Evolutionary conservation across 2,888 invertebrate genomes (phyloP).

Genomic region (Parascotia fuliginaria): DNA sequence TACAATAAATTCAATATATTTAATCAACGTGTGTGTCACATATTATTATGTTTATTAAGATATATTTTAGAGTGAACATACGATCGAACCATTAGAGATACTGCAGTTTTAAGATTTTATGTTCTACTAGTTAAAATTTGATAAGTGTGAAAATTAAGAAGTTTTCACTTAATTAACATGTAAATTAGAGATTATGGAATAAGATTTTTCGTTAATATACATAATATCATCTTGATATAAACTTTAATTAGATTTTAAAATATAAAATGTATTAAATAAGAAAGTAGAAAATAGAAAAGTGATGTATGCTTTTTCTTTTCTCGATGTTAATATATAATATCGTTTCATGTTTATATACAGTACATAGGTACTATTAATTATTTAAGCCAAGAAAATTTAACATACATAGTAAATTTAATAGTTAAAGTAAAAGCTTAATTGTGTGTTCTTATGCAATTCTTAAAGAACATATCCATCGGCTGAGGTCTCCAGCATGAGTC

Average conservation of each 20-base stretch:
- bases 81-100: background rate
- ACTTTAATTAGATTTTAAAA: too few relatives aligned
- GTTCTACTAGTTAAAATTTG: background rate
- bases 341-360: too few relatives aligned
- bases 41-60: background rate
- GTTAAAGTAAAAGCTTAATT: too few relatives aligned
- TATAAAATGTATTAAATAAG: background rate
- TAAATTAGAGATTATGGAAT: background rate
- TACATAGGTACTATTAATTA: too few relatives aligned
- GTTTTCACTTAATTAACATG: background rate
- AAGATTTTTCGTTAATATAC: background rate
- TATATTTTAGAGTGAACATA: background rate
- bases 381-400: too few relatives aligned
- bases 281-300: too few relatives aligned
- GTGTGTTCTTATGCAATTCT: too few relatives aligned
- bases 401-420: too few relatives aligned
- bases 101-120: background rate
- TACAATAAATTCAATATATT: conserved; percentile 3
- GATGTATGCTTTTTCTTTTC: too few relatives aligned
- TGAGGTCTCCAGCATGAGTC: too few relatives aligned
- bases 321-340: too few relatives aligned
- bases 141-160: conserved; percentile 3
- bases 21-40: conserved; percentile 1
- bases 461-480: too few relatives aligned
- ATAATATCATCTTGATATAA: background rate